Evolutionary conservation across 2,113 vertebrate genomes (phyloP), one percentile per base, ranked within the genome.

Genomic region (Vidua macroura): DNA sequence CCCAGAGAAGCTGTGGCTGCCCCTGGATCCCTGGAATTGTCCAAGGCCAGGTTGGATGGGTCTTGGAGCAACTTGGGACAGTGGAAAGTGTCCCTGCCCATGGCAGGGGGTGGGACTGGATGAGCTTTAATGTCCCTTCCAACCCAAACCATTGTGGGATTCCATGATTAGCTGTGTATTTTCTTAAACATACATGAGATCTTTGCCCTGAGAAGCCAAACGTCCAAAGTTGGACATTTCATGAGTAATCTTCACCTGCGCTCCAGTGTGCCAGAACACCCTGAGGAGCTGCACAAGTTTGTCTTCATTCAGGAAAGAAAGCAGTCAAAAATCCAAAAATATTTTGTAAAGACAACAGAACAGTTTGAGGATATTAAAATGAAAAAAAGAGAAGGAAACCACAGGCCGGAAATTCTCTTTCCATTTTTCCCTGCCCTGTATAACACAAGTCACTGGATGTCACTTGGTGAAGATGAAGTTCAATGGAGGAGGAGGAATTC

Each of bases 21-120:
- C 4, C 21, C 76, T 22, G 67, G 27, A 44, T 37, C 31, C 25
- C 35, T 81, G 44, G 59, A 2, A 73, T 8, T 33, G 22, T 44
- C 13, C 52, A 28, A 73, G 19, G 6, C 18, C 31, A 64, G 25
- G 14, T 0, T 73, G 52, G 51, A 44, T 0, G 0, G 18, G 27
- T 12, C 12, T 73, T 81, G 68, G 44, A 81, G 4, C 44, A 66
- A 0, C 19, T 27, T 59, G 86, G 23, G 5, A 0, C 0, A 24
- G 37, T 46, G 69, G 46, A 17, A 39, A 18, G 0, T 74, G 37
- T 28, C 12, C 18, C 33, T 33, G 23, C 1, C 23, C 3, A 48
- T 8, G 23, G 33, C 16, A n/a, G 4, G 3, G 7, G 11, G 0
- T 21, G 13, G 28, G 1, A 60, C 3, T 1, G 11, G 21, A 35